phyloP scores from a whole-genome alignment of 2,113 vertebrate species.

The Meleagris gallopavo region DNA sequence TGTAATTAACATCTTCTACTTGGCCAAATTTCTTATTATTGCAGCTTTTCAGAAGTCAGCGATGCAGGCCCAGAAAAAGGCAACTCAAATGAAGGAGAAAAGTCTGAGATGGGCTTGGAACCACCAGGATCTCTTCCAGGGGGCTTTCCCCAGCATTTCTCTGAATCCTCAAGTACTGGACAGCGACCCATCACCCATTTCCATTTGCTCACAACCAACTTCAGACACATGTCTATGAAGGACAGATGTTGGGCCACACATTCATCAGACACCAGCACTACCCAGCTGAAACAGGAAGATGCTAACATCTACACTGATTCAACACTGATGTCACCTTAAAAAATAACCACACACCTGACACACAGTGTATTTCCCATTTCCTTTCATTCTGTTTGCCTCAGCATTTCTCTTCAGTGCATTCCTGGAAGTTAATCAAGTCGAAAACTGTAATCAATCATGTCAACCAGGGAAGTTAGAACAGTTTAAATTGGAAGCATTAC shows the following conservation, averaged over 20 bases:
- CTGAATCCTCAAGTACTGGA: not conserved
- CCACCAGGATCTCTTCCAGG: not conserved
- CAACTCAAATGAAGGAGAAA: not conserved
- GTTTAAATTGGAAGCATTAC: constrained; percentile 28
- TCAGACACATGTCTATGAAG: not conserved
- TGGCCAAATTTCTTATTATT: not conserved
- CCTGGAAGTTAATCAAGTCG: constrained; percentile 63
- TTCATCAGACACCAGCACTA: not conserved
- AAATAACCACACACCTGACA: not conserved
- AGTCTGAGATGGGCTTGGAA: not conserved
- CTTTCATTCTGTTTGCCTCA: constrained; percentile 31
- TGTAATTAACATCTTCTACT: not conserved
- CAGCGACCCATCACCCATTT: not conserved
- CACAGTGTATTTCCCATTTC: constrained; percentile 8
- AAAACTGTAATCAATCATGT: constrained; percentile 59
- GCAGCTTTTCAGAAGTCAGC: not conserved
- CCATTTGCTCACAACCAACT: not conserved
- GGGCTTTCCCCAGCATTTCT: not conserved
- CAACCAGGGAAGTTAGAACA: constrained; percentile 25
- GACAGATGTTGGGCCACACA: not conserved
- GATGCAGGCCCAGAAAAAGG: not conserved
- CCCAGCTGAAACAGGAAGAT: not conserved
- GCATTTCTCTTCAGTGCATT: constrained; percentile 38
- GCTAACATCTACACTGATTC: not conserved
- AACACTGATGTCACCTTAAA: not conserved